Percentiles rank a stretch among this genome's conserved stretches.
These are phyloP conservation scores for Lates calcarifer DNA, from an alignment of 2,113 vertebrate species.

Conservation along the genomic window DNA sequence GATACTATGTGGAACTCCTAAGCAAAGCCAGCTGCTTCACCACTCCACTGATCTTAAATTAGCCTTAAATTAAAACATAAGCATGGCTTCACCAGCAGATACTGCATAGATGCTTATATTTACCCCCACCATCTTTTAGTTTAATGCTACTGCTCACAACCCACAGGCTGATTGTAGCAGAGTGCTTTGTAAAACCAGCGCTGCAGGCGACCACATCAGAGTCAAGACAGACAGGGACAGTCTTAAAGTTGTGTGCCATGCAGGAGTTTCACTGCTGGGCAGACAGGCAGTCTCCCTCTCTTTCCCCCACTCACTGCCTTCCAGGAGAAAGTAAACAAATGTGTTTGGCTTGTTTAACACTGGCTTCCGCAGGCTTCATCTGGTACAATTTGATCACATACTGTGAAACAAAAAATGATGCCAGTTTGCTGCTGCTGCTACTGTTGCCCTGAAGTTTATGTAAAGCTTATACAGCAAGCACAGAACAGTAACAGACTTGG, in stretches of 20 bases:
- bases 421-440: not conserved
- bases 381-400: not conserved
- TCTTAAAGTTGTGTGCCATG: slow-evolving; percentile 56
- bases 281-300: slow-evolving; percentile 44
- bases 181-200: slow-evolving; percentile 41
- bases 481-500: slow-evolving; percentile 4
- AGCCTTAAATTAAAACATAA: slow-evolving; percentile 51
- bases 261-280: slow-evolving; percentile 50
- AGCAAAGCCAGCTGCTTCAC: slow-evolving; percentile 6
- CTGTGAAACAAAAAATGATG: not conserved
- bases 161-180: slow-evolving; percentile 43
- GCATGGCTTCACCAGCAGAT: too few relatives aligned
- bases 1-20: not conserved
- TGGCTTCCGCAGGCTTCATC: not conserved
- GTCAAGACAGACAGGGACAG: slow-evolving; percentile 52
- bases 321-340: slow-evolving; percentile 68
- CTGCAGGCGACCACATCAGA: slow-evolving; percentile 69
- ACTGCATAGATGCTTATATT: slow-evolving; percentile 48
- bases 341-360: not conserved
- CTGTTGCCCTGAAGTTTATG: slow-evolving; percentile 13
- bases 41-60: not conserved
- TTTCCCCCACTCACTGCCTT: slow-evolving; percentile 25
- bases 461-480: not conserved
- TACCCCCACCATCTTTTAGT: slow-evolving; percentile 29
- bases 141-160: slow-evolving; percentile 29